phyloP scores from a whole-genome alignment of 1,140 invertebrate species.

The Potamilus streckersoni region DNA sequence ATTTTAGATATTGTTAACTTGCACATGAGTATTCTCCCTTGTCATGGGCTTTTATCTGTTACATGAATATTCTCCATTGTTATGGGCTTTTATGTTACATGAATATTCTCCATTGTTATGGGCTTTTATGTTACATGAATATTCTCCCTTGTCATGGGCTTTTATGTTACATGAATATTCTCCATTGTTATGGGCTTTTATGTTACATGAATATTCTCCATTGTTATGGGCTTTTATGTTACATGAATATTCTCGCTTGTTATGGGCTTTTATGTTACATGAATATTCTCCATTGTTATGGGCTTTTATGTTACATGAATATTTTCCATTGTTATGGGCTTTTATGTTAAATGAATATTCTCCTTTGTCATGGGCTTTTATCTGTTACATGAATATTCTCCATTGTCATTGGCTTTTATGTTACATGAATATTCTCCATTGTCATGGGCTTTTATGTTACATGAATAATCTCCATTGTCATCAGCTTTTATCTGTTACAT shows the following conservation, averaged over 20 bases:
- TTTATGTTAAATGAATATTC: no score
- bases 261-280: slow-evolving; percentile 69
- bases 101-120: no score
- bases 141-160: background rate
- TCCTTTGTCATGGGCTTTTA: slow-evolving; percentile 7
- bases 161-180: slow-evolving; percentile 75
- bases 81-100: slow-evolving; percentile 68
- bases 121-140: no score
- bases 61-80: slow-evolving; percentile 76
- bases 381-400: slow-evolving; percentile 77
- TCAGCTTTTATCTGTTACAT: no score
- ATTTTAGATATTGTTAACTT: no score
- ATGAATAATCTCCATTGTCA: no score
- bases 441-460: no score
- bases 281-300: slow-evolving; percentile 70
- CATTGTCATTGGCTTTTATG: slow-evolving; percentile 8
- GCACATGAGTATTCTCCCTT: no score
- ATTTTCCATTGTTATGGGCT: no score
- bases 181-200: slow-evolving; percentile 8
- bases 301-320: slow-evolving; percentile 70
- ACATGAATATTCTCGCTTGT: background rate
- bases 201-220: no score
- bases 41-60: slow-evolving; percentile 21
- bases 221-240: no score
- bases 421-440: no score